Evolutionary conservation across 2,888 invertebrate genomes (phyloP).

Genomic region (Phaedon cochleariae): DNA sequence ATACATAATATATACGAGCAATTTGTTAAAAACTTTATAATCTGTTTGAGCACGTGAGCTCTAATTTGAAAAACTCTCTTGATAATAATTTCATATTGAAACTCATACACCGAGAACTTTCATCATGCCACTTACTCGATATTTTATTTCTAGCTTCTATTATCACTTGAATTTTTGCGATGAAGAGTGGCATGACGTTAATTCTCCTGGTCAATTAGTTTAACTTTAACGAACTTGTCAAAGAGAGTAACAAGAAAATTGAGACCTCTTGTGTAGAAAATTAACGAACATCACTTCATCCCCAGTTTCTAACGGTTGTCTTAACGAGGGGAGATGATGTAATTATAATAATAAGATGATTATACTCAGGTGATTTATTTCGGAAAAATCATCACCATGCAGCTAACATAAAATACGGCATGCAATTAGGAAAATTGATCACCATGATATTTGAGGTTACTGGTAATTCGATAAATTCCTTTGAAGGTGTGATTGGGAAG

Average conservation of each 20-base stretch:
- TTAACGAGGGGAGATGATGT: not conserved
- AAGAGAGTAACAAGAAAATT: not conserved
- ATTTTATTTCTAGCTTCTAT: not conserved
- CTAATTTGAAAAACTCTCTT: too few species aligned
- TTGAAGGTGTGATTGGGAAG: too few species aligned
- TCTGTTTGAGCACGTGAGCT: too few species aligned
- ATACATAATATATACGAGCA: too few species aligned
- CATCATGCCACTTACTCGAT: not conserved
- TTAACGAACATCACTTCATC: not conserved
- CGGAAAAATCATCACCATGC: not conserved
- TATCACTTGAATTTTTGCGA: not conserved
- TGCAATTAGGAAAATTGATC: not conserved
- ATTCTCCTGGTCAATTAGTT: not conserved
- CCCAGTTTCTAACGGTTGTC: not conserved
- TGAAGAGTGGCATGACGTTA: not conserved
- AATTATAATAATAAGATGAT: not conserved
- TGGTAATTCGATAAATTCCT: too few species aligned
- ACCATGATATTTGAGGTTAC: too few species aligned
- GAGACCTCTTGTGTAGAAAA: not conserved
- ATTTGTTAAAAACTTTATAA: too few species aligned
- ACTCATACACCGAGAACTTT: too few species aligned
- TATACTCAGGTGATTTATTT: not conserved
- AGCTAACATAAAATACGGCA: not conserved
- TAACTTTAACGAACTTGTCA: not conserved
- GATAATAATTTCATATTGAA: too few species aligned